Base-by-base conservation (phyloP, 2,113 vertebrate species). In the Recurvirostra avosetta region DNA sequence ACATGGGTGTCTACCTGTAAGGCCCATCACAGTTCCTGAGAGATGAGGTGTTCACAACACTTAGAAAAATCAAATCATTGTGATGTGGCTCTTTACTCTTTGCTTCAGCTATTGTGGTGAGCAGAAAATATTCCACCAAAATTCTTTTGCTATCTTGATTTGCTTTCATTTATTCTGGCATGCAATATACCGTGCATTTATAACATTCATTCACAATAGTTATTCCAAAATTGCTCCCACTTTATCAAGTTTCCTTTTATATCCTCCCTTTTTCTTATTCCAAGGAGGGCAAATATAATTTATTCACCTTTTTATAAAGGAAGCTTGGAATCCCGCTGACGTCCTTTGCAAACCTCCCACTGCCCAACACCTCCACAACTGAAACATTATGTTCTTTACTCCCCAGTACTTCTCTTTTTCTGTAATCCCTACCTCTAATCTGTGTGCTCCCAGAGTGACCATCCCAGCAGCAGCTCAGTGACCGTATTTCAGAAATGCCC, bases 51-150 rank as follows among this genome's bases (percentile, higher is more conserved):
- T 47, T 75, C 56, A 68, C 55, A 90, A 50, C 32, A 75, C 50
- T 43, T 49, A 45, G 26, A 55, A 59, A 89, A 76, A 92, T 52
- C 38, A 77, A 52, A 59, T 32, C 0, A 1, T 41, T 78, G 90
- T 0, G 4, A 84, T 70, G 65, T 2, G 3, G n/a, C 21, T 56
- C 40, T 63, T 71, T 67, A 58, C 34, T 55, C 40, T 62, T 77
- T 89, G 36, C 80, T 92, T 76, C 43, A 12, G 52, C 43, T 95
- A 12, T 59, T 93, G 86, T 61, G 62, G 76, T 91, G 61, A 83
- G 78, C 77, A 92, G 86, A 96, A 96, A 96, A 93, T 43, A 87
- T n/a, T 88, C 29, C 45, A 86, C 30, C 40, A 67, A 83, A 86
- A 80, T 67, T 83, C 34, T 92, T 95, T 59, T 38, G 58, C 56